Evolutionary conservation across 2,113 vertebrate species (phyloP), one percentile per base, ranked within the genome.

Genomic region (Lonchura striata): DNA sequence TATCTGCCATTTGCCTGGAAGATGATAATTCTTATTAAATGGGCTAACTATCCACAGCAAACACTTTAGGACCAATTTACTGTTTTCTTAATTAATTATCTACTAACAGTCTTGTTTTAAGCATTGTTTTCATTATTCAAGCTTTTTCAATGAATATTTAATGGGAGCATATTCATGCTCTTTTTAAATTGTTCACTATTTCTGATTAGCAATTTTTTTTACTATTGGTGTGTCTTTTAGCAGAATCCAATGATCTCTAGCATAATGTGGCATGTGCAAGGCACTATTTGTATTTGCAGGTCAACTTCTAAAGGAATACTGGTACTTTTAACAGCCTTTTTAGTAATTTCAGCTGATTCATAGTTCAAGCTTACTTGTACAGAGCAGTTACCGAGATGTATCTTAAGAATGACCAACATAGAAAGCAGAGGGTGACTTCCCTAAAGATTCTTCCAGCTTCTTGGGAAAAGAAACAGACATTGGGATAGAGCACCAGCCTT

Each of bases 141-240:
- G 77, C 72, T 90, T 95, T 88, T 96, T 39, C 37, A 75, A 96
- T 96, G n/a, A 97, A 96, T 94, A 96, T 96, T 96, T 95, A 83
- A 92, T 96, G 44, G 88, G 22, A 88, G 42, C 21, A 50, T 23
- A 88, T 46, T 92, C n/a, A 23, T 7, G 60, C 21, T 96, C 44
- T 90, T 93, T 87, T 90, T 3, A 60, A 86, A 66, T 78, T 56
- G 56, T 71, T 80, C 33, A 46, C 39, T 75, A n/a, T 49, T 82
- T 42, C 68, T 22, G 30, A 86, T 70, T 4, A 94, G 60, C 57
- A 82, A 10, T 78, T 90, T 78, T 70, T 74, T 70, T 81, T 83
- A 60, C 42, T 85, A n/a, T 24, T 33, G 69, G 20, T 47, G 44
- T 20, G 61, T 46, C 35, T 71, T 83, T 90, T 13, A 53, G 28